A percentile compares a stretch with the other conserved stretches of the same genome.
Evolutionary conservation across 2,113 vertebrate species (phyloP).

Genomic region (Gracilinanus agilis): DNA sequence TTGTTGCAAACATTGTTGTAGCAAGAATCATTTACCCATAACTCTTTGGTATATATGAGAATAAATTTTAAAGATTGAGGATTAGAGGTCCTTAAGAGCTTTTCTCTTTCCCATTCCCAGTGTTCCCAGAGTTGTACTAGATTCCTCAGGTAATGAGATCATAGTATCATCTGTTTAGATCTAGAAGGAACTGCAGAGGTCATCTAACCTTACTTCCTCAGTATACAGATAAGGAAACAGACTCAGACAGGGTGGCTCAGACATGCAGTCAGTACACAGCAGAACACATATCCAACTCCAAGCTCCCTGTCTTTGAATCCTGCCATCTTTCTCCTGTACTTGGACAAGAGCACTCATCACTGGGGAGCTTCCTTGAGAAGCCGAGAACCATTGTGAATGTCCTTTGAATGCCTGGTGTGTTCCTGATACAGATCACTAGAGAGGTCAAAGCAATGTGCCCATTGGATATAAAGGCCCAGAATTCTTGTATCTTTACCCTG

Average conservation of each 20-base stretch:
- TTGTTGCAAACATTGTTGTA: background rate
- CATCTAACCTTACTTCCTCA: background rate
- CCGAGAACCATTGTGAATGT: slow-evolving; percentile 16
- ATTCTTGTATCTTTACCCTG: background rate
- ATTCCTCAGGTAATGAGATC: background rate
- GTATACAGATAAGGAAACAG: background rate
- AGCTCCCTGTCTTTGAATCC: background rate
- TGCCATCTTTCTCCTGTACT: background rate
- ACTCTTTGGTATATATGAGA: background rate
- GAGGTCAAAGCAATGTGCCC: background rate
- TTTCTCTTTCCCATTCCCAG: background rate
- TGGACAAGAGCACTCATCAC: background rate
- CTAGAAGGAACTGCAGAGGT: background rate
- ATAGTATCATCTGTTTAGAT: background rate
- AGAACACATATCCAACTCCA: background rate
- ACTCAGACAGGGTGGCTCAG: background rate
- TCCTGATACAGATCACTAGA: slow-evolving; percentile 2
- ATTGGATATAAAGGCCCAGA: background rate
- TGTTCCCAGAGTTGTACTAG: background rate
- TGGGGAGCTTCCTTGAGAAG: slow-evolving; percentile 20
- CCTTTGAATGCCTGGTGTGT: background rate
- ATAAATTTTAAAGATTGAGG: background rate
- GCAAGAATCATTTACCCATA: background rate
- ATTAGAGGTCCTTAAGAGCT: background rate
- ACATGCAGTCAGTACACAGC: background rate